Percentiles rank a stretch among this genome's conserved stretches.
Evolutionary conservation across 2,888 invertebrate species (phyloP).

Genomic region (Limnephilus marmoratus): DNA sequence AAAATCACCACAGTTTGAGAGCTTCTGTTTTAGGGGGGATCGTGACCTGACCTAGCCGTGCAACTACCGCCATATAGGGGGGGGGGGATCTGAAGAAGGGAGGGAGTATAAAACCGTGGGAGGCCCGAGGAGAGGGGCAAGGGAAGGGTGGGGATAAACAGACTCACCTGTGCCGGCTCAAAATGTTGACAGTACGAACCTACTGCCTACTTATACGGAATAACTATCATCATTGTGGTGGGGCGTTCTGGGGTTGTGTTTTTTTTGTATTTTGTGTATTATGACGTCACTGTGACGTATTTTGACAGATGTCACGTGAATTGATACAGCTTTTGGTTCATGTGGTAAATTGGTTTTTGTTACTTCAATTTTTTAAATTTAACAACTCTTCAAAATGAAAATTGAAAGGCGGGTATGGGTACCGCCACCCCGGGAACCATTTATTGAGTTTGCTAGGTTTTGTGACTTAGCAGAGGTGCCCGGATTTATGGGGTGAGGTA

Average conservation of each 20-base stretch:
- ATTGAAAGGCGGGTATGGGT: too few relatives aligned
- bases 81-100: neutral
- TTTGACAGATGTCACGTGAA: neutral
- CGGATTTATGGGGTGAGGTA: too few relatives aligned
- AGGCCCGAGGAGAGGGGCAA: slow-evolving; percentile 1
- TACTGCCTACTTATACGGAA: neutral
- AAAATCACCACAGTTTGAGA: neutral
- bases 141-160: neutral
- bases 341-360: neutral
- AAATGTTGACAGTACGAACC: neutral
- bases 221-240: neutral
- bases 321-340: neutral
- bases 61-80: neutral
- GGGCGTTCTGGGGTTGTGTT: neutral
- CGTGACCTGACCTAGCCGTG: slow-evolving; percentile 44
- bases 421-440: too few relatives aligned
- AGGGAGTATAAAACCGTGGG: neutral
- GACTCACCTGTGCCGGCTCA: slow-evolving; percentile 22
- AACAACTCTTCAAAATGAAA: too few relatives aligned
- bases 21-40: neutral
- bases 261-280: neutral
- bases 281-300: neutral
- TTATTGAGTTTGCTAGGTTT: too few relatives aligned
- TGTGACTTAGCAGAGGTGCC: too few relatives aligned
- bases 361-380: neutral